Percentiles rank a stretch among this genome's conserved stretches.
Conservation (phyloP, 2,888 invertebrate species). For the Linyphia triangularis region DNA sequence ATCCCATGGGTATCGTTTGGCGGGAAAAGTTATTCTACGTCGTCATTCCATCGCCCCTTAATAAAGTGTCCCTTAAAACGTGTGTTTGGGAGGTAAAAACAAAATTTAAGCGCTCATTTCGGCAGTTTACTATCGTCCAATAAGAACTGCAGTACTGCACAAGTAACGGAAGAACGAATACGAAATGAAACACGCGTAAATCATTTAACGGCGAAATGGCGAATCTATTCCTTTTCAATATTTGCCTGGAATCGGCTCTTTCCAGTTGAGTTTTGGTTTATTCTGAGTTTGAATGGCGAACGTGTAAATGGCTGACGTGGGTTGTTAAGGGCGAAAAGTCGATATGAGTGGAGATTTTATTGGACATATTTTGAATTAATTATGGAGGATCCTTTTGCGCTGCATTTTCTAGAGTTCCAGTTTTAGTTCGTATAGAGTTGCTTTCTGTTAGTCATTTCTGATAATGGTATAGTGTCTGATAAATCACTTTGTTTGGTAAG, state of each 20-base stretch:
- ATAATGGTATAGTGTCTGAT: too few species aligned
- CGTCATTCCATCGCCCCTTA: slow-evolving; percentile 63
- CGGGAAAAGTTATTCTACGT: slow-evolving; percentile 56
- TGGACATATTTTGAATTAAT: too few species aligned
- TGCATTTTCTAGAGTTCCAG: too few species aligned
- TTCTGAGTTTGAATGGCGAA: too few species aligned
- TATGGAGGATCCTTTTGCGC: too few species aligned
- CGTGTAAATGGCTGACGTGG: too few species aligned
- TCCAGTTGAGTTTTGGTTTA: too few species aligned
- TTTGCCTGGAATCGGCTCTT: not conserved
- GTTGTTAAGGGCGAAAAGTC: too few species aligned
- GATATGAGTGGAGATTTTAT: too few species aligned
- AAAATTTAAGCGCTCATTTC: slow-evolving; percentile 67
- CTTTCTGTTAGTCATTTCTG: too few species aligned
- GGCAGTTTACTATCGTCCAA: slow-evolving; percentile 38
- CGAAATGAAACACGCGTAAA: slow-evolving; percentile 22
- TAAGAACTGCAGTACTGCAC: slow-evolving; percentile 38
- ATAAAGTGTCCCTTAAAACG: slow-evolving; percentile 73
- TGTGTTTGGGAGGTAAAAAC: slow-evolving; percentile 50
- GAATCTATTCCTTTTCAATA: not conserved
- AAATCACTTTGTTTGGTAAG: too few species aligned
- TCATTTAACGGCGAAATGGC: slow-evolving; percentile 20
- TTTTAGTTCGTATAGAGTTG: too few species aligned
- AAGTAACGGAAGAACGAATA: slow-evolving; percentile 20
- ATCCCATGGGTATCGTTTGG: slow-evolving; percentile 46